Evolutionary conservation across 2,113 vertebrate genomes (phyloP).

Genomic region (Cochlearius cochlearius): DNA sequence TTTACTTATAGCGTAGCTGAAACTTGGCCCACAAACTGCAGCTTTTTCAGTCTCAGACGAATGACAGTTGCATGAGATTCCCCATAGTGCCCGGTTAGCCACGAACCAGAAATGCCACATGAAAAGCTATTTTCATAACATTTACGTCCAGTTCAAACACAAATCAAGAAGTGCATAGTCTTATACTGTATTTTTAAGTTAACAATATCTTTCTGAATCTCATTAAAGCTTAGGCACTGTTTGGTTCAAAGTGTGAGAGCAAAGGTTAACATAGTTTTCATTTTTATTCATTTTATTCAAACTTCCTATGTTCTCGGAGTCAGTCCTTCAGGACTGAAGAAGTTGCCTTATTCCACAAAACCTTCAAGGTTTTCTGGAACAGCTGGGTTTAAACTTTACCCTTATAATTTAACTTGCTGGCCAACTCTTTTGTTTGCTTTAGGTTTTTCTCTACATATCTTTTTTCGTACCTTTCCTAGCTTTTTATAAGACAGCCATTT

Average conservation of each 20-base stretch:
- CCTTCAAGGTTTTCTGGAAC: neutral
- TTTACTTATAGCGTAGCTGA: neutral
- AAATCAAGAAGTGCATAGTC: neutral
- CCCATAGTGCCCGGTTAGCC: neutral
- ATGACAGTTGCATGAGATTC: neutral
- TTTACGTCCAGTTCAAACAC: neutral
- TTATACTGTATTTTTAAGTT: neutral
- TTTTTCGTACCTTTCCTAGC: neutral
- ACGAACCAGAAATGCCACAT: neutral
- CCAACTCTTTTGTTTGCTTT: conserved; percentile 1
- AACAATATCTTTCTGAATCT: neutral
- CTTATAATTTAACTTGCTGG: neutral
- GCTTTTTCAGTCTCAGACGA: neutral
- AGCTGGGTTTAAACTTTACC: neutral
- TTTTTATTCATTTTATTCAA: neutral
- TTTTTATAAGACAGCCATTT: neutral
- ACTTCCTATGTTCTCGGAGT: neutral
- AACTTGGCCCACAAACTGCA: neutral
- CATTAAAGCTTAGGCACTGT: neutral
- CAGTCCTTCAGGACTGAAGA: neutral
- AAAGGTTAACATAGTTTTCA: neutral
- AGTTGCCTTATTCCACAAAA: neutral
- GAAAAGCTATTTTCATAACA: neutral
- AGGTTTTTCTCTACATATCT: neutral
- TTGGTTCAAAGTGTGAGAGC: neutral